Evolutionary conservation across 2,113 vertebrate genomes (phyloP), one percentile per base, ranked within the genome.

Genomic region (Eptatretus burgeri): DNA sequence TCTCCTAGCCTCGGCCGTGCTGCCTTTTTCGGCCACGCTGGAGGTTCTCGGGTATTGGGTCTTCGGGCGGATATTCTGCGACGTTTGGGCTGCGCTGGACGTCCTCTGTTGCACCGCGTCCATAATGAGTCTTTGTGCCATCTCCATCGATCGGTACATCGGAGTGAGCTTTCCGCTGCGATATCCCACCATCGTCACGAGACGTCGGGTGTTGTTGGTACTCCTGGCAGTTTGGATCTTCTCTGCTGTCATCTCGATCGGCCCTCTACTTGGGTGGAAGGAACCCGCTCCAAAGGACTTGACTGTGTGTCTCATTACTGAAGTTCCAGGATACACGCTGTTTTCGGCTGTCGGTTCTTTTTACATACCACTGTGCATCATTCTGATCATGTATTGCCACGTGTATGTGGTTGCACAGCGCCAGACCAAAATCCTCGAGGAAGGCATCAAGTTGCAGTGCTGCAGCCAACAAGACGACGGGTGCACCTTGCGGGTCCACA

Each of bases 271-370:
- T 72, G 91, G 91, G 1, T 98, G 91, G 91, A 98, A 98, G 71
- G 91, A 98, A 68, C 80, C 86, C 0, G 84, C 84, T 10, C 88
- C 91, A 0, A 68, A 74, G 0, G 84, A 93, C 2, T 86, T 88
- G 17, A 78, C 81, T 68, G 74, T 85, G 69, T 98, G 91, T 71
- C 77, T 74, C 65, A 98, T 98, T 75, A 98, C 91, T 0, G 83
- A 96, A 72, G 91, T 95, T 63, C 89, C 82, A 0, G 88, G 88
- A 62, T 98, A 98, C 67, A 89, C 91, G 20, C 75, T 98, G 65
- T 96, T 98, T 75, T 98, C 91, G 10, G 95, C 91, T 0, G 77
- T 96, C 19, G 93, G 84, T 70, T 98, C 91, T 63, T 98, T 98
- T 77, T 98, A 98, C 74, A 73, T 96, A 63, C 91, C 91, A 62